Base-by-base conservation (phyloP, 2,113 vertebrate genomes). In the Cebus imitator region DNA sequence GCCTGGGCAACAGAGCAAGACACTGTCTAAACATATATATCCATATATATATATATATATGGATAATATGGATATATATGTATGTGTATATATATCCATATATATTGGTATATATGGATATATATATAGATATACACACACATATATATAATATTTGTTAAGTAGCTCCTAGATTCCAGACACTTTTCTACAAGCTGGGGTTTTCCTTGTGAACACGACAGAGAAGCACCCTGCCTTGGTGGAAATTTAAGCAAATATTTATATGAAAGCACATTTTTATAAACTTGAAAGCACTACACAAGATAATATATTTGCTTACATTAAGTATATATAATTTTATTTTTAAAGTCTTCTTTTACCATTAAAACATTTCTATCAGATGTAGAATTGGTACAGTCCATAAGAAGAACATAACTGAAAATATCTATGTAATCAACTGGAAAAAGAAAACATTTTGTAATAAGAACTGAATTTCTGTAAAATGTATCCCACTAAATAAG, bases 391-490 rank as follows among this genome's bases (percentile, higher is more conserved):
- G 23, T 87, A 64, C 32, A 25, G 8, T 17, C 21, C 14, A 55
- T 68, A 68, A 78, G 52, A 95, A 82, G 27, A 93, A 75, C 18
- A 78, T 35, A 64, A 17, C 48, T 72, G 14, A 90, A 90, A 96
- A 81, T 16, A 50, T 58, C 43, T 55, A 80, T 43, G 45, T 45
- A 80, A 86, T 73, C 45, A 83, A 61, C 9, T 57, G 2, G 58
- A 68, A 91, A 81, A 73, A 11, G 52, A 82, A 84, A 89, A 45
- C 0, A 58, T n/a, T 75, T 86, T 50, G 14, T 23, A 25, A 94
- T 25, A 20, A 84, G 30, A 96, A 87, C 43, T 72, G 32, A 90
- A 52, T 92, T 96, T 96, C 70, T 73, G 48, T 81, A 79, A 94
- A 81, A 17, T 66, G 17, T 40, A 82, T 58, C 81, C 90, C 61